Evolutionary conservation across 2,797 vertebrate species (phyloP).

Genomic region (Gadopsis marmoratus): DNA sequence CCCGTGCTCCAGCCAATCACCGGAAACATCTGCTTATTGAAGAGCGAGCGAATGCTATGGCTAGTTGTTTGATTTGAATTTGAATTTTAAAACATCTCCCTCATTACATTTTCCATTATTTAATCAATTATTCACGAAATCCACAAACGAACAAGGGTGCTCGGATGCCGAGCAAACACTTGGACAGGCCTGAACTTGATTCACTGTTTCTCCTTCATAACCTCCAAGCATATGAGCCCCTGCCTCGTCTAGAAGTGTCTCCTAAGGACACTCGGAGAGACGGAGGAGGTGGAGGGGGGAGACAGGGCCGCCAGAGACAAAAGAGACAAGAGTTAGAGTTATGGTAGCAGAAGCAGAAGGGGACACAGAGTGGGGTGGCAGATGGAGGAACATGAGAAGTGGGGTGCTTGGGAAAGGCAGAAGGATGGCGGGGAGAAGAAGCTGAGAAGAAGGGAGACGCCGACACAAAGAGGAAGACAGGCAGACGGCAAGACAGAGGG

Average conservation of each 20-base stretch:
- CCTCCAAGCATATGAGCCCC: slow-evolving; percentile 61
- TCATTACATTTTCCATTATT: slow-evolving; percentile 88
- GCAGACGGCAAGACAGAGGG: slow-evolving; percentile 70
- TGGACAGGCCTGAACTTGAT: slow-evolving; percentile 69
- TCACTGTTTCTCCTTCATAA: slow-evolving; percentile 71
- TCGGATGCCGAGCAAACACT: slow-evolving; percentile 79
- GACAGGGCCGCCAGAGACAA: slow-evolving; percentile 47
- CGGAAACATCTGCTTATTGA: slow-evolving; percentile 68
- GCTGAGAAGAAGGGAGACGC: slow-evolving; percentile 33
- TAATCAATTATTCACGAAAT: slow-evolving; percentile 89
- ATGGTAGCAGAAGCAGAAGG: slow-evolving; percentile 59
- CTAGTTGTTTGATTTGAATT: slow-evolving; percentile 87
- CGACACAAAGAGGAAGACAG: slow-evolving; percentile 54
- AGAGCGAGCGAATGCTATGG: slow-evolving; percentile 63
- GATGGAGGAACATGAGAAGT: slow-evolving; percentile 82
- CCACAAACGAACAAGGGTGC: slow-evolving; percentile 74
- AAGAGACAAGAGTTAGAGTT: slow-evolving; percentile 49
- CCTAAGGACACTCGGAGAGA: slow-evolving; percentile 73
- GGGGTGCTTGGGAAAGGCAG: slow-evolving; percentile 67
- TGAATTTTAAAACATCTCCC: slow-evolving; percentile 87
- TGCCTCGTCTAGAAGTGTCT: slow-evolving; percentile 71
- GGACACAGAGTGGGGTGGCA: slow-evolving; percentile 69
- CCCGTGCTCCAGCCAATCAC: slow-evolving; percentile 72
- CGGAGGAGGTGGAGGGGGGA: slow-evolving; percentile 23
- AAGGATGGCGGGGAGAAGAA: slow-evolving; percentile 52